Conservation (phyloP, 2,888 invertebrate species). For the Diloba caeruleocephala region DNA sequence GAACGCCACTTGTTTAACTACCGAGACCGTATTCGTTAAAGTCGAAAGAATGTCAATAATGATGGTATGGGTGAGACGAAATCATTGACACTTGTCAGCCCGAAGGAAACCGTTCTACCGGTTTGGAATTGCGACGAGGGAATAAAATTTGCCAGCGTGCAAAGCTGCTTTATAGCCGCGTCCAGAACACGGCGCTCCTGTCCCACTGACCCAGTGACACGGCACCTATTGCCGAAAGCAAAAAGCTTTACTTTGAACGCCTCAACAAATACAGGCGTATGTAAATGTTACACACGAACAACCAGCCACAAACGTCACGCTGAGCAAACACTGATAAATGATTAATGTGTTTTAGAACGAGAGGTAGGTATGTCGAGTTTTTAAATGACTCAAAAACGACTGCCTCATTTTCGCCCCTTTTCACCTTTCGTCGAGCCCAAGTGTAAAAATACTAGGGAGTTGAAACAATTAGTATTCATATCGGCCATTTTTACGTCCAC, state of each 20-base stretch:
- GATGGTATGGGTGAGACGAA: too few relatives aligned
- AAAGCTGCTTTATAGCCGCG: conserved; percentile 69
- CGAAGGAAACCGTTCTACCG: too few relatives aligned
- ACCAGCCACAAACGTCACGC: conserved; percentile 59
- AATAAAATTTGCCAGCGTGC: conserved; percentile 58
- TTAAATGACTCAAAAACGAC: conserved; percentile 25
- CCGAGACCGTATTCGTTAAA: too few relatives aligned
- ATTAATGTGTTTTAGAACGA: conserved; percentile 60
- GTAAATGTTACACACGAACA: conserved; percentile 67
- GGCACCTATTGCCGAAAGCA: conserved; percentile 66
- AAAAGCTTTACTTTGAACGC: conserved; percentile 69
- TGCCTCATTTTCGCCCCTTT: conserved; percentile 5
- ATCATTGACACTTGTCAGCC: too few relatives aligned
- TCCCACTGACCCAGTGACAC: conserved; percentile 83
- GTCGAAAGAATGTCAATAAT: too few relatives aligned
- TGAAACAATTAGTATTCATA: conserved; percentile 2
- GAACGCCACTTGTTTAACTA: too few relatives aligned
- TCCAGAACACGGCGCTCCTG: conserved; percentile 69
- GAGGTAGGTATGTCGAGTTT: conserved; percentile 47
- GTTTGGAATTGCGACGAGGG: conserved; percentile 46
- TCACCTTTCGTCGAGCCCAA: conserved; percentile 9
- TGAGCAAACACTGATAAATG: conserved; percentile 61
- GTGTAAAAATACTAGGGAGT: conserved; percentile 11
- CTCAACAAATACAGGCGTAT: conserved; percentile 76
- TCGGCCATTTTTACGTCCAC: too few relatives aligned